A percentile compares a stretch with the other conserved stretches of the same genome.
phyloP scores from a whole-genome alignment of 1,140 invertebrate genomes.

The Choristoneura fumiferana region DNA sequence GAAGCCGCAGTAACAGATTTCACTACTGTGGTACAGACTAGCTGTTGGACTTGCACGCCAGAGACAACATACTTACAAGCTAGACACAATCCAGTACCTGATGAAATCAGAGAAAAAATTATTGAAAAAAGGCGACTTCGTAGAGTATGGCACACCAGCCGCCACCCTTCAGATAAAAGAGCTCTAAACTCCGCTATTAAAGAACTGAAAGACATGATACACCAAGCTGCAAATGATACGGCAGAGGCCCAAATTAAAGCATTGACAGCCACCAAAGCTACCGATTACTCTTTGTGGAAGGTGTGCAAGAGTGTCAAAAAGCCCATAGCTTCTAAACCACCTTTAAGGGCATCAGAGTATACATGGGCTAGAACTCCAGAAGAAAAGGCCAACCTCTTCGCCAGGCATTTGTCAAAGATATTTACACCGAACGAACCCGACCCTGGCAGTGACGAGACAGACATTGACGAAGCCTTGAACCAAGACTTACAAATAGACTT shows the following conservation, averaged over 20 bases:
- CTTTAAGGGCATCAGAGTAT: neutral
- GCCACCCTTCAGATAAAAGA: neutral
- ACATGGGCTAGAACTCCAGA: neutral
- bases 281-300: constrained; percentile 20
- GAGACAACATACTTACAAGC: neutral
- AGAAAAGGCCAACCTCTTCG: constrained; percentile 11
- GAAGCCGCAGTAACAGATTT: neutral
- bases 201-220: constrained; percentile 1
- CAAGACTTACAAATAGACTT: constrained; percentile 8
- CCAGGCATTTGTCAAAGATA: neutral
- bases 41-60: neutral
- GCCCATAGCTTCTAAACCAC: neutral
- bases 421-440: neutral
- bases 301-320: neutral
- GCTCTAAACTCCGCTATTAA: neutral
- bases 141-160: constrained; percentile 13
- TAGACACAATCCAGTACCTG: too few species aligned
- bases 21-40: neutral
- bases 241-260: neutral
- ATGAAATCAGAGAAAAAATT: too few species aligned
- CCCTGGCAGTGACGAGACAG: neutral
- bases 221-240: neutral
- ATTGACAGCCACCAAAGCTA: constrained; percentile 1
- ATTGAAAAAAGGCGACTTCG: constrained; percentile 15
- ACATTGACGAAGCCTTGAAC: neutral